Conservation (phyloP, 2,113 vertebrate genomes). For the Rhabdornis inornatus region DNA sequence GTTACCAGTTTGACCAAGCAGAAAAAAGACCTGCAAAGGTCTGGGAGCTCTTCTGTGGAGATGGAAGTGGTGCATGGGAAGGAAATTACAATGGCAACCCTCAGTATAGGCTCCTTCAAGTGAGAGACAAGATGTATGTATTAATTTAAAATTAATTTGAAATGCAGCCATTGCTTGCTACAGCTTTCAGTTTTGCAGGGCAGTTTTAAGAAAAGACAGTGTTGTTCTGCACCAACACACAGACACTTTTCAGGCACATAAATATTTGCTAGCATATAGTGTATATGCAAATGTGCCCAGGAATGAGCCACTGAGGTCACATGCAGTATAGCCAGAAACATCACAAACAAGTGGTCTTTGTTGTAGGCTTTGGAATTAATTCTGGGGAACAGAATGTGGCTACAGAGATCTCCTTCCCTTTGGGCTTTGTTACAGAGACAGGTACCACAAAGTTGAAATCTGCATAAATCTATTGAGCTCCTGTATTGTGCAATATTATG, state of each 20-base stretch:
- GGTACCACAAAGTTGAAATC: background rate
- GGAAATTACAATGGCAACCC: background rate
- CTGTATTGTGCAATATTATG: background rate
- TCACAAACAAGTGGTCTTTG: background rate
- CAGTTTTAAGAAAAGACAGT: background rate
- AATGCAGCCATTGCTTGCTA: background rate
- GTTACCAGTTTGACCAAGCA: background rate
- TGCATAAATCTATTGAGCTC: background rate
- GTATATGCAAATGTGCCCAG: background rate
- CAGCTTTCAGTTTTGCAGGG: background rate
- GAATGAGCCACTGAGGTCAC: background rate
- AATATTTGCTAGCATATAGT: background rate
- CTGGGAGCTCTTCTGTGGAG: background rate
- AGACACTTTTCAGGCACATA: background rate
- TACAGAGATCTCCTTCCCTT: background rate
- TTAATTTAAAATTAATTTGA: background rate
- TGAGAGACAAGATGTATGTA: background rate
- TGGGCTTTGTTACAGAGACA: background rate
- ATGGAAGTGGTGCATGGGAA: background rate
- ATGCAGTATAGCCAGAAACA: background rate
- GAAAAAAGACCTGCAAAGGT: background rate
- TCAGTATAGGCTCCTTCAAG: background rate
- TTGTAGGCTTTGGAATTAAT: background rate
- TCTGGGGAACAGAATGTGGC: background rate
- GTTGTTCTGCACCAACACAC: background rate